Base-by-base conservation (phyloP, 2,797 vertebrate species). In the Acanthurus tractus region DNA sequence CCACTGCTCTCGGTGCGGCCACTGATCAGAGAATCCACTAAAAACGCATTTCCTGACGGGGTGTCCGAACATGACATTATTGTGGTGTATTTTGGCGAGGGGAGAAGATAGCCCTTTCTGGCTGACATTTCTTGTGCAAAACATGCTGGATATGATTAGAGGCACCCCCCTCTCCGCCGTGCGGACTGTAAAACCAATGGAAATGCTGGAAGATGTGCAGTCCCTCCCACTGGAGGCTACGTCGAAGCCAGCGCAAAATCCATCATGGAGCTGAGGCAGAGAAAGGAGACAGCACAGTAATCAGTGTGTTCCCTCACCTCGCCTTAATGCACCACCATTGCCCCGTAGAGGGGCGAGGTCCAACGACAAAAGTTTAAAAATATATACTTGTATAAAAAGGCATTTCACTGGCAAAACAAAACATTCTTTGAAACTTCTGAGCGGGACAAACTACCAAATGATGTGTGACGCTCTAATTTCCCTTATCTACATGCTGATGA, bases 91-190 rank as follows among this genome's bases (percentile, higher is more conserved):
- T 98, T 98, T 97, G 97, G 96, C 97, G 98, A 96, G 94, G 97
- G 95, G 93, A 97, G 96, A 95, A 96, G 97, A 97, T 98, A 98
- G 96, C 97, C 97, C 96, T 97, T 98, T 97, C 97, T 98, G 98
- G 98, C 97, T 99, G 98, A 99, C 98, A 99, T 99, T 99, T 99
- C 98, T 99, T 97, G 97, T 97, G 96, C 97, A 99, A 98, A 99
- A 99, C 98, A 99, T 98, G 96, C 96, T 97, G 97, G 97, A 97
- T 98, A 97, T 97, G 97, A 98, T 99, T 97, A 97, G 97, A 96
- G 95, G 97, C 96, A 96, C 96, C 96, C 96, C 96, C 95, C 95
- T 94, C 96, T 93, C 95, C 93, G 77, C 93, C 80, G 86, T 78
- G 87, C 76, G 64, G 88, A 88, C 93, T 90, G 94, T 89, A 88